A percentile compares a stretch with the other conserved stretches of the same genome.
Conservation (phyloP, 2,113 vertebrate species). For the Festucalex cinctus region DNA sequence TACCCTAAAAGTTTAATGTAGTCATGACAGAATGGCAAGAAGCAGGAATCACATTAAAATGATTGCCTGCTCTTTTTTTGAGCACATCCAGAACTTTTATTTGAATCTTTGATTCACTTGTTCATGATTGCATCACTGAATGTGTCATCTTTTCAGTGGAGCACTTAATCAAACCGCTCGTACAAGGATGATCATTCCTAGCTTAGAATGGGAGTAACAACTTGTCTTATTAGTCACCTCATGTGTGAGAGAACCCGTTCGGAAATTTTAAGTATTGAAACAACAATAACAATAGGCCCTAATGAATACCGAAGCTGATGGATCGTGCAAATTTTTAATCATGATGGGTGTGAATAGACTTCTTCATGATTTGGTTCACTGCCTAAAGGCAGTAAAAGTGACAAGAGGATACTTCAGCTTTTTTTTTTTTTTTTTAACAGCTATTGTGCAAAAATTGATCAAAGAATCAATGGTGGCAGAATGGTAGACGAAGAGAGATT, state of each 20-base stretch:
- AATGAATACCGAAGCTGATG: not conserved
- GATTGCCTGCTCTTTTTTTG: not conserved
- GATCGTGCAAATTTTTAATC: not conserved
- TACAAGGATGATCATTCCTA: conserved; percentile 33
- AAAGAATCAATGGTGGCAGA: not conserved
- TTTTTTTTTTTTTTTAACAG: no score
- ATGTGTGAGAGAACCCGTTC: not conserved
- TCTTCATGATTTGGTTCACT: not conserved
- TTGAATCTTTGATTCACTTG: not conserved
- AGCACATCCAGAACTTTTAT: conserved; percentile 2
- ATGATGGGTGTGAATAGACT: not conserved
- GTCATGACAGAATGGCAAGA: not conserved
- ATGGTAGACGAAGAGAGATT: no score
- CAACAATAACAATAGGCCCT: not conserved
- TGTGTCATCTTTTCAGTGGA: conserved; percentile 11
- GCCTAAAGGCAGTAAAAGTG: not conserved
- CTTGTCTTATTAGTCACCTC: conserved; percentile 19
- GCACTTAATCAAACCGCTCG: conserved; percentile 28
- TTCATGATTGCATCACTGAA: not conserved
- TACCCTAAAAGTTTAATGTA: not conserved
- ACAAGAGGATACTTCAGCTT: not conserved
- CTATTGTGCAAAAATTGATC: not conserved
- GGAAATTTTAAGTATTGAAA: conserved; percentile 14
- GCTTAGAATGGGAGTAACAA: conserved; percentile 28
- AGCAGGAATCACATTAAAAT: not conserved